Conservation (phyloP, 2,797 vertebrate genomes). For the Mastacembelus armatus region DNA sequence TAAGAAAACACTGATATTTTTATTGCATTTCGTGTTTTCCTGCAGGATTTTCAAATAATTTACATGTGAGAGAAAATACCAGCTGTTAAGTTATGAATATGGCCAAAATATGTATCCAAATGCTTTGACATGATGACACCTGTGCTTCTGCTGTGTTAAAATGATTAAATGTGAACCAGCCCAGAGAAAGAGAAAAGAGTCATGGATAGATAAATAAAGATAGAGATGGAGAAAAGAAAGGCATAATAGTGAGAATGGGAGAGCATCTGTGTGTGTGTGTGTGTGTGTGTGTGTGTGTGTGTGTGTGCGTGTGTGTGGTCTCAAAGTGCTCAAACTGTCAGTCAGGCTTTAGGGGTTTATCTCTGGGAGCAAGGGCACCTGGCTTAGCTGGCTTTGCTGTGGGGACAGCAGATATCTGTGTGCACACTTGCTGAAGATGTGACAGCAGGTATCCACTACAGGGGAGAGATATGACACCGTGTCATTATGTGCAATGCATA, state of each 20-base stretch:
- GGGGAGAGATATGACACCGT: slow-evolving; percentile 66
- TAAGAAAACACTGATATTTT: slow-evolving; percentile 3
- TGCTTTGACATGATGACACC: slow-evolving; percentile 24
- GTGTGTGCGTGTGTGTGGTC: slow-evolving; percentile 36
- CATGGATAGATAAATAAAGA: slow-evolving; percentile 12
- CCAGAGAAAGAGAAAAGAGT: slow-evolving; percentile 11
- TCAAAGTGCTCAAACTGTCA: slow-evolving; percentile 68
- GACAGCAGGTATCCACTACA: slow-evolving; percentile 74
- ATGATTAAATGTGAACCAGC: slow-evolving; percentile 31
- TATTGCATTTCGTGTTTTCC: neutral
- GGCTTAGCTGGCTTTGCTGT: slow-evolving; percentile 70
- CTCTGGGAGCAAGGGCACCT: slow-evolving; percentile 66
- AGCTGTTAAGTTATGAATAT: slow-evolving; percentile 26
- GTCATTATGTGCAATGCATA: slow-evolving; percentile 68
- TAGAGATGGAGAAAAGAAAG: neutral
- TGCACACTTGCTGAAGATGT: slow-evolving; percentile 62
- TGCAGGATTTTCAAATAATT: slow-evolving; percentile 2
- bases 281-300: slow-evolving; percentile 3
- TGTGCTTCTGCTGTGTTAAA: slow-evolving; percentile 20
- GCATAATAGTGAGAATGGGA: neutral
- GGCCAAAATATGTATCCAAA: neutral
- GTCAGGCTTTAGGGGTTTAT: slow-evolving; percentile 78
- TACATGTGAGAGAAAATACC: slow-evolving; percentile 12
- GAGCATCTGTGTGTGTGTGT: no score
- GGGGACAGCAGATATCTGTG: slow-evolving; percentile 63